These are phyloP conservation scores for Nerophis ophidion DNA, from an alignment of 2,113 vertebrate genomes.

Conservation along the genomic window DNA sequence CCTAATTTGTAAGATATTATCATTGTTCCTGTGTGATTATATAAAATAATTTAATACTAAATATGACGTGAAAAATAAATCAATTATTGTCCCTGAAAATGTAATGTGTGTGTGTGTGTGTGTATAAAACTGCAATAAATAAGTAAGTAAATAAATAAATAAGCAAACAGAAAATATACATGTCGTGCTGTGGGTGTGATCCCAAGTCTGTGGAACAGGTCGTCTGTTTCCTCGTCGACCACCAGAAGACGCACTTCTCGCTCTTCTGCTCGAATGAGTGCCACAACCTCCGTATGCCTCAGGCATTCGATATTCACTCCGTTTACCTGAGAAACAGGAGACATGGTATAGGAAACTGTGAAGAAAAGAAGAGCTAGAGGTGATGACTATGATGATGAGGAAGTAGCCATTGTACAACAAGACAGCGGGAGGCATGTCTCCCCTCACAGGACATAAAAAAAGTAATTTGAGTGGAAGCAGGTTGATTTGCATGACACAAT, in stretches of 20 bases:
- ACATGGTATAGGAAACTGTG: neutral
- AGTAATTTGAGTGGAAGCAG: slow-evolving; percentile 2
- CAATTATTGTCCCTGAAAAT: too few species aligned
- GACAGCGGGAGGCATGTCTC: slow-evolving; percentile 5
- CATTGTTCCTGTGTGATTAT: too few species aligned
- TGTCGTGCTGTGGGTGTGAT: slow-evolving; percentile 76
- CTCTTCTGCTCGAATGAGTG: slow-evolving; percentile 76
- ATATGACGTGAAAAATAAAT: too few species aligned
- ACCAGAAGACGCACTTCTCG: slow-evolving; percentile 79
- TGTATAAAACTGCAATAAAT: too few species aligned
- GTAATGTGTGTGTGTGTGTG: too few species aligned
- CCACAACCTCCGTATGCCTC: slow-evolving; percentile 86
- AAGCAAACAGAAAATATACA: slow-evolving; percentile 69
- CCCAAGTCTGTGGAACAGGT: slow-evolving; percentile 81
- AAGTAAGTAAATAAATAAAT: too few species aligned
- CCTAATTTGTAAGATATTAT: too few species aligned
- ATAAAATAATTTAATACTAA: too few species aligned
- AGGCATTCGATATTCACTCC: slow-evolving; percentile 78
- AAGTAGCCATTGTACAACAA: neutral
- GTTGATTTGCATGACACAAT: slow-evolving; percentile 26
- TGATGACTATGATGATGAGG: too few species aligned
- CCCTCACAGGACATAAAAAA: neutral
- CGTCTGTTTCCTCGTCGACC: slow-evolving; percentile 83
- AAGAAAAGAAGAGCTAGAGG: neutral
- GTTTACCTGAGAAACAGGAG: slow-evolving; percentile 77